These are phyloP conservation scores for Porphyrio hochstetteri DNA, from an alignment of 2,113 vertebrate species.

Conservation along the genomic window DNA sequence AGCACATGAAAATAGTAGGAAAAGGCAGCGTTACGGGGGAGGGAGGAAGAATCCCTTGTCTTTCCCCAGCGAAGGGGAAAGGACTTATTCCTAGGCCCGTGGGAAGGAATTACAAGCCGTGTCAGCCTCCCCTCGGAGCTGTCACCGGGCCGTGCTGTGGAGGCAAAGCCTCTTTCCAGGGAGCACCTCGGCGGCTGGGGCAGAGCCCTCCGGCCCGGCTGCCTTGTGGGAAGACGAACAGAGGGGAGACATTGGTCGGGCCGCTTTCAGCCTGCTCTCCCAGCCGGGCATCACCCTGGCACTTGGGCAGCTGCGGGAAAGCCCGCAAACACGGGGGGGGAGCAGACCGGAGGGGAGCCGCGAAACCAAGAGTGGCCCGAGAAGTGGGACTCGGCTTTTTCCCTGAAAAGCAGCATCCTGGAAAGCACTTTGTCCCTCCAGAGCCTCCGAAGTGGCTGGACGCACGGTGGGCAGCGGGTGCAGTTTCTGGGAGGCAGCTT, in stretches of 20 bases:
- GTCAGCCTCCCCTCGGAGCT: not conserved
- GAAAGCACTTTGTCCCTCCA: not conserved
- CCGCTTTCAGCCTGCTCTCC: not conserved
- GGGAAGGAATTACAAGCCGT: not conserved
- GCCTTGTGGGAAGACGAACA: not conserved
- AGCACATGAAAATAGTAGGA: not conserved
- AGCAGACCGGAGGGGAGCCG: fast-evolving
- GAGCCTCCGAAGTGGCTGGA: not conserved
- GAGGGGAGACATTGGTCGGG: not conserved
- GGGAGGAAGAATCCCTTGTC: not conserved
- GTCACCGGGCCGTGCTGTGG: not conserved
- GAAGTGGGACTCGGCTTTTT: not conserved
- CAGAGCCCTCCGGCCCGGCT: not conserved
- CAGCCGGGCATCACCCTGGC: not conserved
- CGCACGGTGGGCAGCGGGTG: not conserved
- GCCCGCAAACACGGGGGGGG: fast-evolving
- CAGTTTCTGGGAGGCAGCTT: not conserved
- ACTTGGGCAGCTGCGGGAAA: not conserved
- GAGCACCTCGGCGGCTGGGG: not conserved
- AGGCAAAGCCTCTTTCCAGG: not conserved
- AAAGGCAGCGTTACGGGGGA: not conserved
- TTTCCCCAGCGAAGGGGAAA: not conserved
- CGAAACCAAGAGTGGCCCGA: not conserved
- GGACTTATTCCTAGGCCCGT: not conserved
- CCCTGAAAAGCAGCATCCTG: not conserved